These are phyloP conservation scores for Astropecten irregularis DNA, from an alignment of 53 echinoderm and acorn worm species.

Conservation along the genomic window DNA sequence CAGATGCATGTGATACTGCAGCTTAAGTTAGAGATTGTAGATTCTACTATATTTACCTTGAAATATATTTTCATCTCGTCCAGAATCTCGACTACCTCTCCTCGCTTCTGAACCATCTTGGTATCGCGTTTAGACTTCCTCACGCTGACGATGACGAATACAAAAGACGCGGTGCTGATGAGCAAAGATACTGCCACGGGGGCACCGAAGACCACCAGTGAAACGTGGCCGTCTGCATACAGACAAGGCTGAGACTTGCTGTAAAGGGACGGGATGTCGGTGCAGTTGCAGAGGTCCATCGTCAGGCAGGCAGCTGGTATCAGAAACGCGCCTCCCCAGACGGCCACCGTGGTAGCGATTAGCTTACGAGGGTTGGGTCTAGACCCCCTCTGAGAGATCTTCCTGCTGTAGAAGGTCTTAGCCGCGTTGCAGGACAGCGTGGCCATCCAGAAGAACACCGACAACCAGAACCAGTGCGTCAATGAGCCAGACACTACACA, in stretches of 20 bases:
- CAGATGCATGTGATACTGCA: too few species aligned
- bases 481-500: slow-evolving; percentile 39
- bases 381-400: neutral
- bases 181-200: slow-evolving; percentile 3
- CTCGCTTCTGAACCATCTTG: neutral
- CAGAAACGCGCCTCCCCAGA: slow-evolving; percentile 1
- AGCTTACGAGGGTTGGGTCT: neutral
- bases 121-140: neutral
- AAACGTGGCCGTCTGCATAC: neutral
- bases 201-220: neutral
- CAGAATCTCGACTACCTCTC: neutral
- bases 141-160: neutral
- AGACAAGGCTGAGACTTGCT: neutral
- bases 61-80: slow-evolving; percentile 4
- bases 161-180: neutral
- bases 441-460: slow-evolving; percentile 68
- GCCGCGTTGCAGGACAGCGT: neutral
- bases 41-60: too few species aligned
- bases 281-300: neutral
- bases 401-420: neutral
- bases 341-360: neutral
- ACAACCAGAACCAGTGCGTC: slow-evolving; percentile 55
- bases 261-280: neutral
- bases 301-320: neutral
- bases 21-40: too few species aligned